phyloP scores from a whole-genome alignment of 2,113 vertebrate species.

The Anarrhichthys ocellatus region DNA sequence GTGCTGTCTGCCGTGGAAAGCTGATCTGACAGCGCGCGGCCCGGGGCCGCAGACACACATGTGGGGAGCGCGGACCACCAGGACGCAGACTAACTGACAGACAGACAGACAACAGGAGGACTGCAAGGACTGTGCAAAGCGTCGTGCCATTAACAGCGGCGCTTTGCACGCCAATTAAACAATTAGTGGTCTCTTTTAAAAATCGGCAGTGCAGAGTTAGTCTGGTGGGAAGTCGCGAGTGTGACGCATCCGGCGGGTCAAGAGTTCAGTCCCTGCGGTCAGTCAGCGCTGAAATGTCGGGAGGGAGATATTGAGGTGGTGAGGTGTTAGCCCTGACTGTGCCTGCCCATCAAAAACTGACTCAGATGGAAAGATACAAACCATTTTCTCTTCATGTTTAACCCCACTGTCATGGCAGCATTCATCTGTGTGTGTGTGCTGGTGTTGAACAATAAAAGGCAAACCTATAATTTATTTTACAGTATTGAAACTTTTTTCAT shows the following conservation, averaged over 20 bases:
- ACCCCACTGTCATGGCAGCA: neutral
- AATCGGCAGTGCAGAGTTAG: neutral
- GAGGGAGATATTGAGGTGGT: neutral
- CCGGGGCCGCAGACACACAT: slow-evolving; percentile 49
- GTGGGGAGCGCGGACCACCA: slow-evolving; percentile 39
- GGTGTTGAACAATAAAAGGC: neutral
- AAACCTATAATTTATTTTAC: neutral
- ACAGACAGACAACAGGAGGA: slow-evolving; percentile 21
- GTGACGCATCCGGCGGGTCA: slow-evolving; percentile 1
- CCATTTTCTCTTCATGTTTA: neutral
- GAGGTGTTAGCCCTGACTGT: neutral
- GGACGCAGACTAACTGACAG: slow-evolving; percentile 31
- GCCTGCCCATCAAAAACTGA: neutral
- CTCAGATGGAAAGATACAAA: neutral
- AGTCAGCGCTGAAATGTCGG: neutral
- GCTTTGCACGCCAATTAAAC: slow-evolving; percentile 49
- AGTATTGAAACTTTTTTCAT: neutral
- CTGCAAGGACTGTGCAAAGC: slow-evolving; percentile 23
- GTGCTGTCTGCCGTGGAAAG: slow-evolving; percentile 75
- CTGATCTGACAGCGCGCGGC: slow-evolving; percentile 77
- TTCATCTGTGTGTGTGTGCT: neutral
- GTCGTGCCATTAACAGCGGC: neutral
- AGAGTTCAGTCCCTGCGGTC: slow-evolving; percentile 3
- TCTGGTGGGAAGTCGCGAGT: neutral
- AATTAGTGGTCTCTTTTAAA: slow-evolving; percentile 30